Evolutionary conservation across 53 echinoderm and acorn worm species (phyloP).

Genomic region (Mesocentrotus franciscanus): DNA sequence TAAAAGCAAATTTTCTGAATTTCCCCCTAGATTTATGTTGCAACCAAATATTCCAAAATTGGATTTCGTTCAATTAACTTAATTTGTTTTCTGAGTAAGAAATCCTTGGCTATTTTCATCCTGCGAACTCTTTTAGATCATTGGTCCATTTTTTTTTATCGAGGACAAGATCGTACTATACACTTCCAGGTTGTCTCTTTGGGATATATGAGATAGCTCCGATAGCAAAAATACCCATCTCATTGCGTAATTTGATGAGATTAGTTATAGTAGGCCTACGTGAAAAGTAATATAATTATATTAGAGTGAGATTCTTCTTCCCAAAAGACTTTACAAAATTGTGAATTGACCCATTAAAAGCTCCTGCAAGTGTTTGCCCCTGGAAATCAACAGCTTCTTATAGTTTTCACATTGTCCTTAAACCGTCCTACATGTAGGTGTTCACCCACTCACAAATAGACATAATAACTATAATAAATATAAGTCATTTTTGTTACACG

Average conservation of each 20-base stretch:
- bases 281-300: not conserved
- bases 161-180: not conserved
- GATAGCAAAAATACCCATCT: not conserved
- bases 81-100: not conserved
- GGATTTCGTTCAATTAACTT: not conserved
- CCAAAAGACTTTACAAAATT: not conserved
- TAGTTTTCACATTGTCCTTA: too few species aligned
- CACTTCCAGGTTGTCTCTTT: not conserved
- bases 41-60: not conserved
- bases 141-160: not conserved
- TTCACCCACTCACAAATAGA: too few species aligned
- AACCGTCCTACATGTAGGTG: too few species aligned
- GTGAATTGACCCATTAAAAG: not conserved
- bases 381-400: too few species aligned
- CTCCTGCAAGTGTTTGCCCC: too few species aligned
- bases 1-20: not conserved
- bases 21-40: not conserved
- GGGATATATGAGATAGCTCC: not conserved
- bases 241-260: not conserved
- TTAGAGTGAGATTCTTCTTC: not conserved
- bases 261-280: not conserved
- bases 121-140: not conserved
- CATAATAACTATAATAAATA: too few species aligned
- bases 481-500: too few species aligned
- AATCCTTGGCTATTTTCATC: not conserved